These are phyloP conservation scores for Acleris emargana DNA, from an alignment of 2,888 invertebrate species.

Conservation along the genomic window DNA sequence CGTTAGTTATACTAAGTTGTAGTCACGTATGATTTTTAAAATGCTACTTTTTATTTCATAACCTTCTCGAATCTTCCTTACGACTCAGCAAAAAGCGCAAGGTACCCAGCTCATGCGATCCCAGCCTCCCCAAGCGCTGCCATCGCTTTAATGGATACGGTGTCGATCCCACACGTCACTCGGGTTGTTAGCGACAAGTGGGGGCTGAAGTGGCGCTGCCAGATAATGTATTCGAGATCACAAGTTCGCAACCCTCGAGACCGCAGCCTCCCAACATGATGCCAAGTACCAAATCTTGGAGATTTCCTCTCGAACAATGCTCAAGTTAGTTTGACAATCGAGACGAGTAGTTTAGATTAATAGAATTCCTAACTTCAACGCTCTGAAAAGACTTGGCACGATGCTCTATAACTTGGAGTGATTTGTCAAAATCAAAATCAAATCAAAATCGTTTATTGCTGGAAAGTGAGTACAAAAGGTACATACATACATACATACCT, in stretches of 20 bases:
- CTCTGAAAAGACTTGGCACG: slow-evolving; percentile 11
- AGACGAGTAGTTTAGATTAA: slow-evolving; percentile 34
- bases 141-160: slow-evolving; percentile 15
- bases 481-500: too few relatives aligned
- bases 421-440: too few relatives aligned
- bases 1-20: too few relatives aligned
- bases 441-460: too few relatives aligned
- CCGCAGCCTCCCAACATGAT: slow-evolving; percentile 25
- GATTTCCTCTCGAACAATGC: slow-evolving; percentile 31
- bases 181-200: slow-evolving; percentile 17
- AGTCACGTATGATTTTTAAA: too few relatives aligned
- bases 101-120: neutral
- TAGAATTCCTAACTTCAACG: slow-evolving; percentile 23
- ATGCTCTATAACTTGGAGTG: neutral
- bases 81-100: too few relatives aligned
- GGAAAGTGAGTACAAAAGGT: too few relatives aligned
- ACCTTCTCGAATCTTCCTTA: too few relatives aligned
- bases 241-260: slow-evolving; percentile 29
- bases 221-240: slow-evolving; percentile 33
- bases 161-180: slow-evolving; percentile 13
- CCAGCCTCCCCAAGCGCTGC: slow-evolving; percentile 5
- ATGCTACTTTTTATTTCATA: too few relatives aligned
- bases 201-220: slow-evolving; percentile 17
- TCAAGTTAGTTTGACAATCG: slow-evolving; percentile 36
- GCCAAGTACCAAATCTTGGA: slow-evolving; percentile 33